A percentile compares a stretch with the other conserved stretches of the same genome.
Conservation (phyloP, 2,797 vertebrate species). For the Sebastes hubbsi region DNA sequence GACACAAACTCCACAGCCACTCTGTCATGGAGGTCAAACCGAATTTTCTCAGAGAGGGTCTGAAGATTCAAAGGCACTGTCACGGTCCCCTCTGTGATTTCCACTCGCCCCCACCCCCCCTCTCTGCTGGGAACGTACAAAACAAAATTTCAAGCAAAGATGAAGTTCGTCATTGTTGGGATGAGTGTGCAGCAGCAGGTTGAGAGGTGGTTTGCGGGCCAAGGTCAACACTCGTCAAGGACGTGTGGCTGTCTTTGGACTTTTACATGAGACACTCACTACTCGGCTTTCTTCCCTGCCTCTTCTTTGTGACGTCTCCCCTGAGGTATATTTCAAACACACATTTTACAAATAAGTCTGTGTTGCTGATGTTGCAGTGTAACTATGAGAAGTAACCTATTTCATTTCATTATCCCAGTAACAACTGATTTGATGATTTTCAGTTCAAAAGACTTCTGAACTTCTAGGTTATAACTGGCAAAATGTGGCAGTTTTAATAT, state of each 20-base stretch:
- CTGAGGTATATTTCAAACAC: background rate
- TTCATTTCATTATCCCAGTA: background rate
- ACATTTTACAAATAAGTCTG: background rate
- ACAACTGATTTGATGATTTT: background rate
- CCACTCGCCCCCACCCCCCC: background rate
- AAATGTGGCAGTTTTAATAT: background rate
- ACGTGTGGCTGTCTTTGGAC: background rate
- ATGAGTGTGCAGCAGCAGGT: background rate
- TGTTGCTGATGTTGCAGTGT: background rate
- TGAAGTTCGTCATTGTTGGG: conserved; percentile 7
- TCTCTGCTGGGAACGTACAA: background rate
- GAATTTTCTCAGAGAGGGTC: conserved; percentile 55
- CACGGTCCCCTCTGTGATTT: conserved; percentile 53
- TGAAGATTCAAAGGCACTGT: conserved; percentile 64
- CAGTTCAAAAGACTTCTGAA: background rate
- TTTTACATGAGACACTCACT: background rate
- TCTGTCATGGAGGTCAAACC: conserved; percentile 81
- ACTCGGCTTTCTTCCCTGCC: background rate
- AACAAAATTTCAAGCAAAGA: conserved; percentile 16
- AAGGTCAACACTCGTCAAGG: background rate
- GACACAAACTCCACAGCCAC: conserved; percentile 80
- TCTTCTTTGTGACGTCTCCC: background rate
- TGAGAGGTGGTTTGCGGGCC: background rate
- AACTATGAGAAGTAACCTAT: background rate
- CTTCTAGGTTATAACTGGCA: background rate